Base-by-base conservation (phyloP, 2,888 invertebrate species). In the Phyto melanocephala region DNA sequence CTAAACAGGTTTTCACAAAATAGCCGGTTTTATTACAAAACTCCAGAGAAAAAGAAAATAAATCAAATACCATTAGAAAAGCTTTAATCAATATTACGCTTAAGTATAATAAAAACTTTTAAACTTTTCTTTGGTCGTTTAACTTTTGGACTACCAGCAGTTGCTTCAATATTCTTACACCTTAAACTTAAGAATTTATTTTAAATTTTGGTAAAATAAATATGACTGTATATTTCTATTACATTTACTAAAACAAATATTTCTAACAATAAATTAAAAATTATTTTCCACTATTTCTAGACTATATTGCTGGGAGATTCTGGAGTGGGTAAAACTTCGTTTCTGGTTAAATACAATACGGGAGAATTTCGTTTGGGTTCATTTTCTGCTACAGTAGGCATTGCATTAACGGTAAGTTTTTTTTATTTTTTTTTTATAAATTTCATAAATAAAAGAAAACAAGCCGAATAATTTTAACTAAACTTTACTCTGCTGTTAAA, bases 261-360 rank as follows among this genome's bases (percentile, higher is more conserved):
- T 42, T 42, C 4, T n/a, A 28, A 28, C 28, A 28, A n/a, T n/a
- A n/a, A 50, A 24, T 17, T 42, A 37, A 22, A 45, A 28, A 35
- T 40, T 62, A 0, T 37, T 68, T 37, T 68, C 47, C 13, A 7
- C 24, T 87, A 71, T 87, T 92, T 92, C 52, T 93, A 97, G 97
- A 97, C 97, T 80, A 98, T 98, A 87, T 93, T 98, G n/a, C 93
- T 98, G 37, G 98, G 98, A 1, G 98, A 98, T 92, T 97, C 97
- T 84, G 97, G 97, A 6, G 97, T 98, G 15, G 98, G 98, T 6
- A 98, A 98, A 92, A 98, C 98, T 0, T 97, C 97, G 2, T 93
- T 98, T 68, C 92, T 98, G 83, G 97, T 98, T 35, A 97, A 97
- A 92, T 98, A 97, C 90, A 97, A 98, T 91, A 97, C 97, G 13